Evolutionary conservation across 2,797 vertebrate genomes (phyloP).

Genomic region (Phrynocephalus guinanensis): DNA sequence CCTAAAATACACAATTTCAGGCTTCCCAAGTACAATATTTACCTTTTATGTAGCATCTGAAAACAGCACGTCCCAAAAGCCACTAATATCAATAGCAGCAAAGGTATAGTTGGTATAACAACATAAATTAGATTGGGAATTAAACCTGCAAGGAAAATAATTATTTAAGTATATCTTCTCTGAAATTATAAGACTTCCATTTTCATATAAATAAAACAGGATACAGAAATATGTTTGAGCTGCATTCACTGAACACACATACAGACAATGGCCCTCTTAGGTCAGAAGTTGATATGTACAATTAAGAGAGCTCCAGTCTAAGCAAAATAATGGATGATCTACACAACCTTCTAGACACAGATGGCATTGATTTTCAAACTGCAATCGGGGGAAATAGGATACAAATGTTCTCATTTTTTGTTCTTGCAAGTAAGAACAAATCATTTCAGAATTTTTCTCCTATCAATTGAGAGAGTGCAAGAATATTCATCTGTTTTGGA

Average conservation of each 20-base stretch:
- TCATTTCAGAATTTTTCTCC: too few species aligned
- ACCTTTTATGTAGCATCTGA: constrained; percentile 93
- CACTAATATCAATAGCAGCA: constrained; percentile 93
- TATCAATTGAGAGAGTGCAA: too few species aligned
- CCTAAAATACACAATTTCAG: background rate
- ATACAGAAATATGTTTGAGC: background rate
- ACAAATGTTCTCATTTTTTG: too few species aligned
- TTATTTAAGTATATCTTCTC: constrained; percentile 36
- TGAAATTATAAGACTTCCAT: background rate
- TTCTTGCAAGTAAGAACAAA: too few species aligned
- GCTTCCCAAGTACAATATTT: constrained; percentile 51
- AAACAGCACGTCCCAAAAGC: constrained; percentile 94
- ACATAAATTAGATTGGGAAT: constrained; percentile 92
- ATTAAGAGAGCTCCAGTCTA: background rate
- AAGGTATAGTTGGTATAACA: constrained; percentile 93
- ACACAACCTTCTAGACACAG: background rate
- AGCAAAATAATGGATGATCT: background rate
- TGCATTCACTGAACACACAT: background rate
- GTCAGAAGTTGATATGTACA: background rate
- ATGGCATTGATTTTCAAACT: background rate
- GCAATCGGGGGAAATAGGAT: background rate
- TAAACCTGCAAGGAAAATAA: constrained; percentile 81
- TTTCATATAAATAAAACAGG: background rate
- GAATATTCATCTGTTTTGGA: too few species aligned
- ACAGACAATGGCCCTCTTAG: background rate